phyloP scores from a whole-genome alignment of 2,797 vertebrate genomes.

The Hirundo rustica region DNA sequence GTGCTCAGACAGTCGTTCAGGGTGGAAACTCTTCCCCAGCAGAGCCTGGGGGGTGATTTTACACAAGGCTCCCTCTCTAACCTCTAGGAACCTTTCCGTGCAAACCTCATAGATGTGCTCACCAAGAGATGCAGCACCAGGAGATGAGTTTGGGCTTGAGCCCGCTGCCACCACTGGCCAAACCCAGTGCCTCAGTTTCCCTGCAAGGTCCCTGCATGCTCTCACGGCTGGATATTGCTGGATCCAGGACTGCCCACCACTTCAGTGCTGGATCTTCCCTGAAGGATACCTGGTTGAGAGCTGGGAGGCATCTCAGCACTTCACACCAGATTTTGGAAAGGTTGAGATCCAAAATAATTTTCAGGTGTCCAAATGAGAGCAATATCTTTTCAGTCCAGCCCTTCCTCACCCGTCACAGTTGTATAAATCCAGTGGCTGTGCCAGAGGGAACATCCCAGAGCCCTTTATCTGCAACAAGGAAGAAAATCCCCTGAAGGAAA shows the following conservation, averaged over 20 bases:
- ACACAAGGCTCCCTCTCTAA: neutral
- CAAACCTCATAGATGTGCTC: neutral
- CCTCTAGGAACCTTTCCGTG: neutral
- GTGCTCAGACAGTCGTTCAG: neutral
- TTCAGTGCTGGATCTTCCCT: neutral
- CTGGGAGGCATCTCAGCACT: neutral
- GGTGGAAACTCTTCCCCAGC: neutral
- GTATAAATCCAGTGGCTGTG: neutral
- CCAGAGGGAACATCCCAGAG: neutral
- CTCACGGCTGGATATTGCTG: neutral
- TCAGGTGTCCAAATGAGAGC: neutral
- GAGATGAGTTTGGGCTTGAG: neutral
- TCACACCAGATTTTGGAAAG: neutral
- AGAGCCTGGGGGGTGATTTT: neutral
- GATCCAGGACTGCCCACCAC: neutral
- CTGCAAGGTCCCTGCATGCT: accelerated
- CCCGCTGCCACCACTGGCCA: too few relatives aligned
- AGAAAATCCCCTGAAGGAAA: neutral
- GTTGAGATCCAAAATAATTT: neutral
- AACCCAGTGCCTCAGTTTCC: neutral
- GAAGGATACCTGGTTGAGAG: neutral
- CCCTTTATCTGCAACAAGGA: neutral
- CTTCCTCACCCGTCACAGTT: neutral
- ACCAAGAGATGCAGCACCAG: neutral
- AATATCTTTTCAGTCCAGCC: neutral